Evolutionary conservation across 2,888 invertebrate species (phyloP), one percentile per base, ranked within the genome.

Genomic region (Drosophila anomalata): DNA sequence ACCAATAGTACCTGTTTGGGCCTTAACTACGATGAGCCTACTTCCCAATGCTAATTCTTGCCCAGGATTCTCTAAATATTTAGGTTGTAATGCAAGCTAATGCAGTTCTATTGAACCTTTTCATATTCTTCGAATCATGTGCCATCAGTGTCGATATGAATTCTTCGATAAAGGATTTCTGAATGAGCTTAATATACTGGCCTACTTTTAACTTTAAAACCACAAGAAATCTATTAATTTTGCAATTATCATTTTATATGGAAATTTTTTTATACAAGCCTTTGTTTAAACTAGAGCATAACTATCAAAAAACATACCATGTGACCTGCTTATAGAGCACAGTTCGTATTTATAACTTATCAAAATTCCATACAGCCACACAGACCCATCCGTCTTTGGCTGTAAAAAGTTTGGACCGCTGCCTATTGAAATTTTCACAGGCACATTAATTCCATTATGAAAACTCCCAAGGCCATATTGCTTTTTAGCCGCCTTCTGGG

Each of bases 361-460:
- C 65, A 81, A 76, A 65, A 63, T 63, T 66, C 65, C 74, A 76
- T 62, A 63, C 61, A 67, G 71, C 48, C 51, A 73, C 31, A 73
- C 57, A 47, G 60, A 73, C 56, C 53, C 52, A 56, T 59, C 55
- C 46, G 46, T 41, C 39, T 46, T 47, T 60, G 58, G 55, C 39
- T 58, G 55, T 51, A 58, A 63, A 67, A 82, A 69, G 46, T 79
- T 79, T 81, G 51, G 36, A 53, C 44, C 58, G 41, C 54, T 50
- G 73, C 42, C 68, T 59, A 76, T 82, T 79, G 78, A 79, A 73
- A 79, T 59, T 76, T 80, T 84, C 63, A 69, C 63, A 81, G 76
- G 78, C 70, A 73, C 79, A 80, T 80, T 80, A 84, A 84, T 81
- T 81, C 59, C 70, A 66, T 81, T 74, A 70, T 70, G 53, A 73